Conservation (phyloP, 2,888 invertebrate genomes). For the Eilema griseolum region DNA sequence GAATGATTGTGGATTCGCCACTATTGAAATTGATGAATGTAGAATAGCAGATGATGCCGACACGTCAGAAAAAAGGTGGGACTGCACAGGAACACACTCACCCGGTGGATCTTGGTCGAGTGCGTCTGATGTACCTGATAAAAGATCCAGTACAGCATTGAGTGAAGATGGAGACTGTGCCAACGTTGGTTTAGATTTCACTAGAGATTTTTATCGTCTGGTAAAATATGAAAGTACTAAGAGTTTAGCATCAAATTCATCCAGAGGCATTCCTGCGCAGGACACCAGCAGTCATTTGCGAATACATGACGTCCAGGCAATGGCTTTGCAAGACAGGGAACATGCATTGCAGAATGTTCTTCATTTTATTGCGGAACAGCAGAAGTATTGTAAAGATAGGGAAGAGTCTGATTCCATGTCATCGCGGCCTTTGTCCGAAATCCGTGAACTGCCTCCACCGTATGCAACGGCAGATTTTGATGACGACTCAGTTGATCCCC, state of each 20-base stretch:
- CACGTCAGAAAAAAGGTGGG: constrained; percentile 88
- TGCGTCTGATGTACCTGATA: constrained; percentile 88
- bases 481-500: constrained; percentile 81
- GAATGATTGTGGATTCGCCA: constrained; percentile 91
- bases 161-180: constrained; percentile 91
- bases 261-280: constrained; percentile 88
- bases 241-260: constrained; percentile 92
- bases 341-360: constrained; percentile 91
- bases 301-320: constrained; percentile 80
- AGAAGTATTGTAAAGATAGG: constrained; percentile 89
- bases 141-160: constrained; percentile 90
- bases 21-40: constrained; percentile 90
- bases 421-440: constrained; percentile 85
- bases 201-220: constrained; percentile 92
- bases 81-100: constrained; percentile 86
- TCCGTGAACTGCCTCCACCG: constrained; percentile 85
- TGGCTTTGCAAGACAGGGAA: constrained; percentile 88
- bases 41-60: constrained; percentile 82
- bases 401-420: constrained; percentile 87
- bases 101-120: constrained; percentile 89
- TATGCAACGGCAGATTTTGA: constrained; percentile 83
- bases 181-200: constrained; percentile 91
- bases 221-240: constrained; percentile 94
- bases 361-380: constrained; percentile 92
- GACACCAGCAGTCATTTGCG: constrained; percentile 82